Evolutionary conservation across 2,888 invertebrate species (phyloP), one percentile per base, ranked within the genome.

Genomic region (Coronaproctus castanopsis): DNA sequence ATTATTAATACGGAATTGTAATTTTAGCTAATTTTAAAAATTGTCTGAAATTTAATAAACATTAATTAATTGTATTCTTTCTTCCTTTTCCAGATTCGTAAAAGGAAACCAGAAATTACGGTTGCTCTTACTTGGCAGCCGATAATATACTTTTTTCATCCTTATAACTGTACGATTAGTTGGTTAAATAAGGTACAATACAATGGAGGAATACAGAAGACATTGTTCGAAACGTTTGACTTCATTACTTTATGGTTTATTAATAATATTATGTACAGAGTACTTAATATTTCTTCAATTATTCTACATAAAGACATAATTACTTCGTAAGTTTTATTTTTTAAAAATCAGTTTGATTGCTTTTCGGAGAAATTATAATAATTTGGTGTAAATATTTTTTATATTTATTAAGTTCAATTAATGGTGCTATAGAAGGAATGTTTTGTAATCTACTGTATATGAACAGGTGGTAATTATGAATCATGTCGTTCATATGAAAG

Each of bases 301-400:
- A 71, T 87, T 3, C 69, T 86, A 57, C 83, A 85, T 69, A 85
- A 85, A 72, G 85, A 86, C 67, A 75, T 76, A 8, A 74, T 83
- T 54, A 80, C 78, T 68, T 75, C 75, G 83, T 84, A 71, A 76
- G 81, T 75, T 24, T 14, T n/a, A n/a, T n/a, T n/a, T n/a, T n/a
- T n/a, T n/a, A n/a, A n/a, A n/a, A n/a, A n/a, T n/a, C n/a, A n/a
- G n/a, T n/a, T n/a, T n/a, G n/a, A n/a, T n/a, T n/a, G n/a, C n/a
- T n/a, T n/a, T n/a, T n/a, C n/a, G n/a, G n/a, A n/a, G n/a, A n/a
- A n/a, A n/a, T n/a, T n/a, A n/a, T n/a, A n/a, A n/a, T n/a, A n/a
- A n/a, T n/a, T n/a, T n/a, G n/a, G n/a, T n/a, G n/a, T n/a, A n/a
- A n/a, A n/a, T n/a, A n/a, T n/a, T n/a, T n/a, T n/a, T n/a, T n/a